These are phyloP conservation scores for Lamellibrachia luymesi DNA, from an alignment of 1,140 invertebrate genomes.

Conservation along the genomic window DNA sequence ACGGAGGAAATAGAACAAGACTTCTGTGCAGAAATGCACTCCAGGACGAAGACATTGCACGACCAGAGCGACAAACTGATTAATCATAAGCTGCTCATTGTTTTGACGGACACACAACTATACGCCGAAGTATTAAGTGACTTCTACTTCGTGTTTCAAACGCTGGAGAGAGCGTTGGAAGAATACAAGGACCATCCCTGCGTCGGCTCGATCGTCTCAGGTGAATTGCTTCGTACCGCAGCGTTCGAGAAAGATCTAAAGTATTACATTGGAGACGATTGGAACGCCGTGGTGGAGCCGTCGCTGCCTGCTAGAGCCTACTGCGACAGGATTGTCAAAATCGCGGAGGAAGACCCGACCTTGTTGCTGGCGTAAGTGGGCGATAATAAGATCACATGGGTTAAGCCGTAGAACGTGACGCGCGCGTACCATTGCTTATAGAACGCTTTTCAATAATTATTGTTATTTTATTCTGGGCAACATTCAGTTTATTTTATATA, in stretches of 20 bases:
- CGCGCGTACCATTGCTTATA: not conserved
- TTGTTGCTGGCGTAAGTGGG: conserved; percentile 27
- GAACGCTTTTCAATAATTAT: not conserved
- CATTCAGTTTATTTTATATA: not conserved
- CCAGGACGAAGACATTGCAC: conserved; percentile 21
- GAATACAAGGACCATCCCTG: conserved; percentile 7
- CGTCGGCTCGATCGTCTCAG: not conserved
- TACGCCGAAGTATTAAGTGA: conserved; percentile 17
- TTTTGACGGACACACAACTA: conserved; percentile 18
- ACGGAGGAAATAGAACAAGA: conserved; percentile 11
- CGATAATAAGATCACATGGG: not conserved
- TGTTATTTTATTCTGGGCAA: conserved; percentile 5
- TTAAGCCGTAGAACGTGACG: not conserved
- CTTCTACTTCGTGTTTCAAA: conserved; percentile 27
- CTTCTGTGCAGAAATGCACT: conserved; percentile 24
- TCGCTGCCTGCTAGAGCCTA: conserved; percentile 20
- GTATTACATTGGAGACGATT: conserved; percentile 70
- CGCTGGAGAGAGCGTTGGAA: conserved; percentile 17
- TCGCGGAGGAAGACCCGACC: conserved; percentile 22
- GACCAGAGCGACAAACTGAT: conserved; percentile 26
- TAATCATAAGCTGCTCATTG: conserved; percentile 23
- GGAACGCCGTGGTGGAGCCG: conserved; percentile 58
- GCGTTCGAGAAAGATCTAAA: conserved; percentile 61
- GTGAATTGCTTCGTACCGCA: not conserved
- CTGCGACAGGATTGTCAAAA: conserved; percentile 24